A percentile compares a stretch with the other conserved stretches of the same genome.
These are phyloP conservation scores for Gambusia holbrooki DNA, from an alignment of 2,113 vertebrate species.

Conservation along the genomic window DNA sequence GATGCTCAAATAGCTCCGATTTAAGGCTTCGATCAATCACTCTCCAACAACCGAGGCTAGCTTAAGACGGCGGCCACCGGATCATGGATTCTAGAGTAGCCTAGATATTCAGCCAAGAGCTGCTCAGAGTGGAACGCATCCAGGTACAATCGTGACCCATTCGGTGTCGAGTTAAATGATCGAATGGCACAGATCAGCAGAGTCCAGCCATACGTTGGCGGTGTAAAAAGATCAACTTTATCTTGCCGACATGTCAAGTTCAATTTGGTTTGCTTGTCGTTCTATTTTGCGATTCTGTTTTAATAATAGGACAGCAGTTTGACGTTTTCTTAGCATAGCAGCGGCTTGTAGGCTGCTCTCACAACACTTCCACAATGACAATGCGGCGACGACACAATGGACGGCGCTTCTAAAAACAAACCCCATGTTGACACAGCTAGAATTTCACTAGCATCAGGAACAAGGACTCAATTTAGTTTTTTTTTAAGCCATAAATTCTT, in stretches of 20 bases:
- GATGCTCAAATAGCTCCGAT: neutral
- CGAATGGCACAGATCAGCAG: neutral
- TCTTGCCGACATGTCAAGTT: neutral
- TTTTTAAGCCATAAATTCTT: neutral
- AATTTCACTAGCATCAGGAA: too few relatives aligned
- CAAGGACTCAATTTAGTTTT: too few relatives aligned
- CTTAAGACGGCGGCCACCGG: neutral
- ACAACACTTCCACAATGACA: neutral
- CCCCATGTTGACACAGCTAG: too few relatives aligned
- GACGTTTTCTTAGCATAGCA: neutral
- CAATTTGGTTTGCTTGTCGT: neutral
- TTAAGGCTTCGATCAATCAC: neutral
- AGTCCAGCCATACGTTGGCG: neutral
- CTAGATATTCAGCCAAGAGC: neutral
- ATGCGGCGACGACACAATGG: neutral
- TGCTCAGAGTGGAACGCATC: neutral
- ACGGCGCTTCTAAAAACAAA: neutral
- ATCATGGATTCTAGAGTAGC: neutral
- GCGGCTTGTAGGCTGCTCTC: neutral
- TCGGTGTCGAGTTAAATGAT: neutral
- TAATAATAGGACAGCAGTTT: neutral
- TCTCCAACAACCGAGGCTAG: neutral
- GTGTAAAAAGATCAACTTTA: neutral
- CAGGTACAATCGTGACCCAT: neutral
- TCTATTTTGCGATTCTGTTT: neutral